Evolutionary conservation across 2,888 invertebrate genomes (phyloP), one percentile per base, ranked within the genome.

Genomic region (Drosophila subquinaria): DNA sequence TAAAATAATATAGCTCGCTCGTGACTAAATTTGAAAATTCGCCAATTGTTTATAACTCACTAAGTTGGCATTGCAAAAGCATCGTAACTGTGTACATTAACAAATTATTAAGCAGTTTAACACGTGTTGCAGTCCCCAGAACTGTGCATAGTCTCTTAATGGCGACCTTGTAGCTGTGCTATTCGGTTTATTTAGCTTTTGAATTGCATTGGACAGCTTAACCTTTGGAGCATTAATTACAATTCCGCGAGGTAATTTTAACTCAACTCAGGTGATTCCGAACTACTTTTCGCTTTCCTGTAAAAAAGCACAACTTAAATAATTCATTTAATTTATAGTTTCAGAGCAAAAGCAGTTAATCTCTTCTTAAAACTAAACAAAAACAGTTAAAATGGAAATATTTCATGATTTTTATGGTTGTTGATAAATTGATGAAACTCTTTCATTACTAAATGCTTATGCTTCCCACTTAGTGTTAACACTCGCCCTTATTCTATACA

Each of bases 101-200:
- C 13, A 35, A 69, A 73, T 63, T 64, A 52, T 63, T 50, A 48
- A 63, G 55, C 42, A 63, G 63, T 64, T 82, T 33, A 66, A 67
- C 82, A 82, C 82, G 82, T 79, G 82, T 75, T 57, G 40, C 23
- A 51, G 23, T 55, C 3, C 5, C 13, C 20, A 65, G 59, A 52
- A 56, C 48, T 53, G 51, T 56, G 40, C 51, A 40, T 23, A 30
- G 43, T 36, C 59, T 59, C 35, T 73, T 61, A 66, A 59, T 47
- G 15, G 4, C 47, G 61, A 76, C 72, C 64, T 82, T 77, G 80
- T 51, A 20, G 15, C 35, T 43, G 27, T 23, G 27, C 23, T 57
- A 15, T 69, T 73, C 51, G 17, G 20, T 43, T 57, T 33, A 13
- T 65, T 69, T 53, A 4, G 20, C 23, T 50, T 23, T 38, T 13